Evolutionary conservation across 2,113 vertebrate species (phyloP).

Genomic region (Ptyas mucosa): DNA sequence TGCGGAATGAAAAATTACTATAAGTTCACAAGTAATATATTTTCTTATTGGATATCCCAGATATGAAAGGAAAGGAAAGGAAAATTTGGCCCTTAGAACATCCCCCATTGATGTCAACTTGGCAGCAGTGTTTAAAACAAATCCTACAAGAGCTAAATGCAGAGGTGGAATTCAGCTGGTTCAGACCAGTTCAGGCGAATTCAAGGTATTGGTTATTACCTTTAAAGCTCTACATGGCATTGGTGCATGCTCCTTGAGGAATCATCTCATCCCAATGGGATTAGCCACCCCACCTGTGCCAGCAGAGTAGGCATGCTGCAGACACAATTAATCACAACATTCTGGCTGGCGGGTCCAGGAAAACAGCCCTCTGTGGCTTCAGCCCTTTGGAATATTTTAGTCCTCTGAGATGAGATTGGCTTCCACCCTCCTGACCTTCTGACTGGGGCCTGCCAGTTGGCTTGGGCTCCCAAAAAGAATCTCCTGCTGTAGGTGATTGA

Average conservation of each 20-base stretch:
- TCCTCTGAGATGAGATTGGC: neutral
- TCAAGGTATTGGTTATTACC: neutral
- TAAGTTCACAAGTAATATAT: neutral
- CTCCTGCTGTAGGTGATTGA: neutral
- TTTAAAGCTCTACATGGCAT: neutral
- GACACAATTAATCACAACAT: neutral
- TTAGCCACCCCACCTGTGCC: neutral
- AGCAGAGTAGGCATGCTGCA: neutral
- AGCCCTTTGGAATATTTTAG: neutral
- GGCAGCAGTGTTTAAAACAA: neutral
- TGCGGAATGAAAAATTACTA: neutral
- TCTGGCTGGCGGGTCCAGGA: neutral
- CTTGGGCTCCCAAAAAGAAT: neutral
- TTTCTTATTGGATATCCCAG: neutral
- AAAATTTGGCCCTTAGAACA: neutral
- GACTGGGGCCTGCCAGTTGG: neutral
- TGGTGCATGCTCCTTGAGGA: neutral
- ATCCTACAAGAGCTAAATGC: neutral
- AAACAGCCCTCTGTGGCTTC: neutral
- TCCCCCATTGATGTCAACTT: neutral
- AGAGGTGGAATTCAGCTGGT: too few species aligned
- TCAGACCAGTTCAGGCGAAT: too few species aligned
- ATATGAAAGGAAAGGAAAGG: neutral
- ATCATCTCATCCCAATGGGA: neutral
- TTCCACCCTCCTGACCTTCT: neutral